Evolutionary conservation across 2,888 invertebrate species (phyloP).

Genomic region (Baccha elongata): DNA sequence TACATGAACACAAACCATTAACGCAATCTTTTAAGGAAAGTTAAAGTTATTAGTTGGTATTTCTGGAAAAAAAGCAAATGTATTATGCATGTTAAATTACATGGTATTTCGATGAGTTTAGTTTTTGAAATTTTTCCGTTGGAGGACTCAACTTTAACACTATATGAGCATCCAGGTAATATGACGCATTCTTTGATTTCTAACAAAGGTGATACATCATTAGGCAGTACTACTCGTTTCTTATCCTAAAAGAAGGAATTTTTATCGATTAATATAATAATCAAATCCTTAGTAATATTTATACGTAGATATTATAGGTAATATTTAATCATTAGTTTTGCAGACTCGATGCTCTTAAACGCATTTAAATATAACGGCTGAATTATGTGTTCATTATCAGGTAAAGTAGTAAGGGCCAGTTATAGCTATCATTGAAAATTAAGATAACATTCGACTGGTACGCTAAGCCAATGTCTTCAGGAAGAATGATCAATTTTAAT

Average conservation of each 20-base stretch:
- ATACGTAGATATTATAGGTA: no score
- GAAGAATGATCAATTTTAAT: no score
- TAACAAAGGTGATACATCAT: constrained; percentile 75
- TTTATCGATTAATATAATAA: neutral
- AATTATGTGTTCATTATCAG: no score
- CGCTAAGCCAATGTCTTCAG: no score
- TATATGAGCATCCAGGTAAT: constrained; percentile 79
- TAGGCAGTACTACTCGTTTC: constrained; percentile 75
- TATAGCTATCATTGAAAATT: no score
- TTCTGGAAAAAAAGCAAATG: neutral
- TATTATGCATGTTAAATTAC: constrained; percentile 76
- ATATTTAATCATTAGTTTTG: no score
- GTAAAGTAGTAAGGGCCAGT: no score
- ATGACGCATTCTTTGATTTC: constrained; percentile 79
- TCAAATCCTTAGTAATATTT: neutral
- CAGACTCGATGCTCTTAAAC: no score
- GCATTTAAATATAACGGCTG: no score
- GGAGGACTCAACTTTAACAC: constrained; percentile 78
- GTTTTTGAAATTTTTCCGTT: constrained; percentile 76
- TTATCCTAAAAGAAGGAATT: constrained; percentile 16
- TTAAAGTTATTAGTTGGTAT: neutral
- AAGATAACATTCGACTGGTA: no score
- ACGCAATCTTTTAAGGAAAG: constrained; percentile 77
- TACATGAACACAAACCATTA: constrained; percentile 78
- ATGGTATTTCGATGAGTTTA: constrained; percentile 76